A percentile compares a stretch with the other conserved stretches of the same genome.
These are phyloP conservation scores for Leucophenga maculata DNA, from an alignment of 2,888 invertebrate species.

Conservation along the genomic window DNA sequence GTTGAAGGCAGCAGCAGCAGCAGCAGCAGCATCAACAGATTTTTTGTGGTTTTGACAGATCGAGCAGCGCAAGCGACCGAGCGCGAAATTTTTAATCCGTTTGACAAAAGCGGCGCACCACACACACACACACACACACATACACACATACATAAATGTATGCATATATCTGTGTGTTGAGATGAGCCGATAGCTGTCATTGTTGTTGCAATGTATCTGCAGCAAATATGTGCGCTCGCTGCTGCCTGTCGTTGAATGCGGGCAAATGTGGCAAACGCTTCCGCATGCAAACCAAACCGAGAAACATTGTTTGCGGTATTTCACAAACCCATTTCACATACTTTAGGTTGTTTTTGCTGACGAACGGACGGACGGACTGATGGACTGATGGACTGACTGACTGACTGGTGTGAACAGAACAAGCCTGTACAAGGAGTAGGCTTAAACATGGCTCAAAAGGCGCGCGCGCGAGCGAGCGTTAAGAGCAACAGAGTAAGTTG, in stretches of 20 bases:
- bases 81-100: constrained; percentile 8
- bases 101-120: not conserved
- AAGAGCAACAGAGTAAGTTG: not conserved
- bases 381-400: not conserved
- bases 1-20: constrained; percentile 47
- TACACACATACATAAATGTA: not conserved
- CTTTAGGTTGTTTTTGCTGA: not conserved
- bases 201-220: not conserved
- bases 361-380: no score
- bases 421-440: no score
- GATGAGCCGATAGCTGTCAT: constrained; percentile 5
- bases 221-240: no score
- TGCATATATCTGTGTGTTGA: no score
- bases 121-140: constrained; percentile 2
- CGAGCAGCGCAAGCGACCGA: constrained; percentile 1
- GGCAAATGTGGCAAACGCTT: not conserved
- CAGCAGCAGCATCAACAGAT: no score
- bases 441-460: constrained; percentile 5
- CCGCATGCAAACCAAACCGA: not conserved
- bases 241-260: no score
- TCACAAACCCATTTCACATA: not conserved
- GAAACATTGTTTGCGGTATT: not conserved
- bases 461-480: not conserved
- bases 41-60: constrained; percentile 10
- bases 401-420: constrained; percentile 9